Base-by-base conservation (phyloP, 2,113 vertebrate species). In the Myiopsitta monachus region DNA sequence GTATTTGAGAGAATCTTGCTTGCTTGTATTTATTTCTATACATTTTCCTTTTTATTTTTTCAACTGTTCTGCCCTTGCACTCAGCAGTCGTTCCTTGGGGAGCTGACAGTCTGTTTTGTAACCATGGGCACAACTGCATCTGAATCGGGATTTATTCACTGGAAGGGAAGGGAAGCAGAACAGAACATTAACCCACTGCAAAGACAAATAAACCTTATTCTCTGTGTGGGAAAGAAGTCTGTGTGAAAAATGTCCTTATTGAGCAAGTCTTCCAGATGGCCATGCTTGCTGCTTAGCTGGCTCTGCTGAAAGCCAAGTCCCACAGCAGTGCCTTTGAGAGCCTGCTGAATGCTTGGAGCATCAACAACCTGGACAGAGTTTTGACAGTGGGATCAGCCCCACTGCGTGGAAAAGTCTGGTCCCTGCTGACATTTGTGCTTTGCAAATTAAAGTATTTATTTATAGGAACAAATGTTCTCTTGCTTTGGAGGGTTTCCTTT, bases 401-500 rank as follows among this genome's bases (percentile, higher is more conserved):
- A 5, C 36, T 72, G 67, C 6, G 0, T 14, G 79, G 24, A 74
- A 5, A 41, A 75, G 21, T n/a, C 55, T 51, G 24, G 46, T 86
- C 63, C 31, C 41, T 67, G 47, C 63, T 85, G 36, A 31, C 19
- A 13, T 38, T 66, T 69, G 23, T 57, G 74, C 70, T 90, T 81
- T 75, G 7, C 39, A 43, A 47, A 89, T 90, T 30, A 77, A 95
- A 78, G 44, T 49, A 41, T 78, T 85, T 73, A 47, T 83, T 92
- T 94, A 41, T 83, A 88, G 83, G 72, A 95, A 69, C 30, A 92
- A 91, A 80, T 51, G 41, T 38, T 55, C 44, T 61, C 62, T 92
- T 83, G 41, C 80, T 76, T 95, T 93, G 79, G 90, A 88, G 81
- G n/a, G 28, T 77, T 96, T 95, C 41, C 91, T 93, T 95, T 89